phyloP scores from a whole-genome alignment of 2,797 vertebrate species.

The Lagocephalus sceleratus region DNA sequence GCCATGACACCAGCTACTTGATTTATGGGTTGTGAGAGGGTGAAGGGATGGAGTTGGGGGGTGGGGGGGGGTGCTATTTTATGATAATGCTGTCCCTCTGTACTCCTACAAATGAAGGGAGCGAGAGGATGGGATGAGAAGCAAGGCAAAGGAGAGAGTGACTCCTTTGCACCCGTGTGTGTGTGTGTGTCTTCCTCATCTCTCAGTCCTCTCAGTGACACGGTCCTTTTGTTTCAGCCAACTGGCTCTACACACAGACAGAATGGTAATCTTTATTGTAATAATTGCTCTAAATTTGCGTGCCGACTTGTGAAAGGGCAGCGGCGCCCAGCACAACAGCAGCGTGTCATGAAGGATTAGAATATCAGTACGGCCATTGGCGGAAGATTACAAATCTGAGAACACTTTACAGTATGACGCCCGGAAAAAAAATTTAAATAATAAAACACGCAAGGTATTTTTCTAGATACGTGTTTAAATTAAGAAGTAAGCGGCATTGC shows the following conservation, averaged over 20 bases:
- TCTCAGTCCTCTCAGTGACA: slow-evolving; percentile 37
- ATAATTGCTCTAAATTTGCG: slow-evolving; percentile 52
- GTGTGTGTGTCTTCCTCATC: slow-evolving; percentile 14
- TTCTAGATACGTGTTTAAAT: slow-evolving; percentile 33
- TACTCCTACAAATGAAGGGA: slow-evolving; percentile 61
- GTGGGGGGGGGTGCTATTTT: slow-evolving; percentile 78
- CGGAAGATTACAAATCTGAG: slow-evolving; percentile 38
- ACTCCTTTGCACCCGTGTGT: slow-evolving; percentile 41
- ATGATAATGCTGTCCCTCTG: slow-evolving; percentile 87
- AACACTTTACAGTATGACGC: slow-evolving; percentile 38
- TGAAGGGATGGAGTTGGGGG: slow-evolving; percentile 60
- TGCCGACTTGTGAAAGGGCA: slow-evolving; percentile 49
- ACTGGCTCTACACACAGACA: slow-evolving; percentile 35
- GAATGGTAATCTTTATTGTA: slow-evolving; percentile 47
- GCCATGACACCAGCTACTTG: slow-evolving; percentile 95
- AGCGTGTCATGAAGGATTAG: slow-evolving; percentile 34
- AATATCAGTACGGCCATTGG: slow-evolving; percentile 49
- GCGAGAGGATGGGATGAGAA: slow-evolving; percentile 42
- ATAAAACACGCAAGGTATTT: slow-evolving; percentile 11
- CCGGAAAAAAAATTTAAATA: slow-evolving; percentile 37
- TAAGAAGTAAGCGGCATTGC: slow-evolving; percentile 33
- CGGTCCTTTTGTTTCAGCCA: slow-evolving; percentile 55
- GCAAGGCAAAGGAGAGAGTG: slow-evolving; percentile 39
- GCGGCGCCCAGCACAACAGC: slow-evolving; percentile 19
- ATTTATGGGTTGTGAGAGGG: slow-evolving; percentile 90